Evolutionary conservation across 2,797 vertebrate genomes (phyloP).

Genomic region (Glossophaga mutica): DNA sequence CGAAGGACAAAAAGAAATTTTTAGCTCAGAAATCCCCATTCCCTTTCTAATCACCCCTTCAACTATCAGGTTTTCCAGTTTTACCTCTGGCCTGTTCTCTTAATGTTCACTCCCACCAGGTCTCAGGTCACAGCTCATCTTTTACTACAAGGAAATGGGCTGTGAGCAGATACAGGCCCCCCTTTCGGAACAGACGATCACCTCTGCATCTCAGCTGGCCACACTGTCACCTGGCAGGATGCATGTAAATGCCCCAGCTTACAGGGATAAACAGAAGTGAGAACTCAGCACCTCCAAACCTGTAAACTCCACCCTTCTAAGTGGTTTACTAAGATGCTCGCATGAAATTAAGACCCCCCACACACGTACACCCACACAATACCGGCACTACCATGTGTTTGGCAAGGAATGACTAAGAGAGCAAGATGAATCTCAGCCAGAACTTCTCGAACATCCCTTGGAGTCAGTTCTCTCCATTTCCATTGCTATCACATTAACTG

Average conservation of each 20-base stretch:
- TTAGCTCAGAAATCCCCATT: background rate
- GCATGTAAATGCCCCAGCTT: background rate
- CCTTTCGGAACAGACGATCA: background rate
- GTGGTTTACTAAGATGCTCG: background rate
- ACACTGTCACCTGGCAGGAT: background rate
- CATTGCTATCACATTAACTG: background rate
- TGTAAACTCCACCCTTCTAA: background rate
- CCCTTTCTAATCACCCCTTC: background rate
- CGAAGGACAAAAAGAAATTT: background rate
- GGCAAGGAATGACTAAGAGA: background rate
- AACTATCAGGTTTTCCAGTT: background rate
- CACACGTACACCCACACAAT: background rate
- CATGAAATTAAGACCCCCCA: background rate
- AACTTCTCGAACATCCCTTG: background rate
- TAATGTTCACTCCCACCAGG: background rate
- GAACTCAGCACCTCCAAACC: background rate
- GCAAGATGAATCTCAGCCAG: background rate
- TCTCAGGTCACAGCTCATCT: background rate
- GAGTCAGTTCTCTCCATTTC: background rate
- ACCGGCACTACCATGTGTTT: background rate
- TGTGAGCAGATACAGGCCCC: background rate
- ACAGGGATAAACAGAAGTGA: background rate
- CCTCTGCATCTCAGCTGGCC: background rate
- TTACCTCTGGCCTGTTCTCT: background rate
- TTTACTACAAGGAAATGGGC: background rate